These are phyloP conservation scores for Dasypolia templi DNA, from an alignment of 2,888 invertebrate species.

Conservation along the genomic window DNA sequence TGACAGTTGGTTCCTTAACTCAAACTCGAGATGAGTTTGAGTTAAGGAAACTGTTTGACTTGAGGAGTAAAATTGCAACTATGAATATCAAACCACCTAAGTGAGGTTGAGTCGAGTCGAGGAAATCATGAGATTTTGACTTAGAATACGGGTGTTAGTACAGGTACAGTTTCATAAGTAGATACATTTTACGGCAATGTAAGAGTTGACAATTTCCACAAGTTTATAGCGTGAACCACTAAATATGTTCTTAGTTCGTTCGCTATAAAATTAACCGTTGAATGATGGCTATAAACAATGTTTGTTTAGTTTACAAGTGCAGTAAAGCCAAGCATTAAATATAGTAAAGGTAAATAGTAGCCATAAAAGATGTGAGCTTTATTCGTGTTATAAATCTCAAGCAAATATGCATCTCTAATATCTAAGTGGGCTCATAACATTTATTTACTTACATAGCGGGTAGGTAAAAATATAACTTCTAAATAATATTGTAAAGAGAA, in stretches of 20 bases:
- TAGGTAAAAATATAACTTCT: too few relatives aligned
- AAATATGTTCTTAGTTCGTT: slow-evolving; percentile 39
- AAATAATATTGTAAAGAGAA: too few relatives aligned
- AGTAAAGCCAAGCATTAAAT: slow-evolving; percentile 44
- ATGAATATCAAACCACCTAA: too few relatives aligned
- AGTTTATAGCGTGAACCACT: slow-evolving; percentile 17
- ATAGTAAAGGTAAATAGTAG: slow-evolving; percentile 37
- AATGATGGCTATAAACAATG: slow-evolving; percentile 48
- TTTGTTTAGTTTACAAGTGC: slow-evolving; percentile 55
- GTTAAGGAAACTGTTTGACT: too few relatives aligned
- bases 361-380: slow-evolving; percentile 46
- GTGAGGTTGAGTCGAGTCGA: too few relatives aligned
- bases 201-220: slow-evolving; percentile 46
- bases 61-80: too few relatives aligned
- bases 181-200: not conserved
- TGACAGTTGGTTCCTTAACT: too few relatives aligned
- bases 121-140: too few relatives aligned
- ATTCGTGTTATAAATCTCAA: slow-evolving; percentile 30
- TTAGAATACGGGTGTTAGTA: too few relatives aligned
- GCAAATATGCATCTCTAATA: slow-evolving; percentile 21
- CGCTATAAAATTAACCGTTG: slow-evolving; percentile 58
- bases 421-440: too few relatives aligned
- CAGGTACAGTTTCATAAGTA: not conserved
- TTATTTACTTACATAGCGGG: too few relatives aligned
- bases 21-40: too few relatives aligned